phyloP scores from a whole-genome alignment of 1,140 invertebrate genomes.

The Cydia strobilella region DNA sequence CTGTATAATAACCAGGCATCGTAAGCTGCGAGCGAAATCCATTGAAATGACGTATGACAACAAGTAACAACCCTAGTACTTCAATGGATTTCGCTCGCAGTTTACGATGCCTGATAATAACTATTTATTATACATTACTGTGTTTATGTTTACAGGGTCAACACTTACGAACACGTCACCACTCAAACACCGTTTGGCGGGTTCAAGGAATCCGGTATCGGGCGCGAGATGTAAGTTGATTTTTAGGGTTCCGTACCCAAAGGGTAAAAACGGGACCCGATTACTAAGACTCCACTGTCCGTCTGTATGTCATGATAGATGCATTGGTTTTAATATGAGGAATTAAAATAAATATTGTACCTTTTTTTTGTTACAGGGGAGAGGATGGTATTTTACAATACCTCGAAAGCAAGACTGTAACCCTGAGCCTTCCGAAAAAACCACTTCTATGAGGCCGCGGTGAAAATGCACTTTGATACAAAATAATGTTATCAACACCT shows the following conservation, averaged over 20 bases:
- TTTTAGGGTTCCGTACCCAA: no score
- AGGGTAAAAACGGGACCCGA: no score
- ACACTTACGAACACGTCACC: conserved; percentile 85
- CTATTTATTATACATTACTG: background rate
- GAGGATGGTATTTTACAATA: conserved; percentile 89
- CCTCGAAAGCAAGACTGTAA: conserved; percentile 88
- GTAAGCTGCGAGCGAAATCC: no score
- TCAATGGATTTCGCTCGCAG: no score
- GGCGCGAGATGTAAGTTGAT: conserved; percentile 83
- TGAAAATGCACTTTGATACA: background rate
- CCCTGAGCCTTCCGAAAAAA: conserved; percentile 79
- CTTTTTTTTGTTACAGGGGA: conserved; percentile 72
- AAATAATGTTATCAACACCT: background rate
- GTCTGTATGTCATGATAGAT: no score
- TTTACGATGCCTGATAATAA: no score
- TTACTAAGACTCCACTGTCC: no score
- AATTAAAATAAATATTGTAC: no score
- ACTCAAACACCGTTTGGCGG: conserved; percentile 89
- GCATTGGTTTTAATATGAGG: no score
- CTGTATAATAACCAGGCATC: no score
- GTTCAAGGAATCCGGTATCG: conserved; percentile 89
- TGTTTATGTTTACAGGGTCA: conserved; percentile 81
- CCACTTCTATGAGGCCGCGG: conserved; percentile 46
- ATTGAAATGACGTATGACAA: no score
- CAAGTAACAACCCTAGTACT: no score